Base-by-base conservation (phyloP, 2,113 vertebrate genomes). In the Mirounga angustirostris region DNA sequence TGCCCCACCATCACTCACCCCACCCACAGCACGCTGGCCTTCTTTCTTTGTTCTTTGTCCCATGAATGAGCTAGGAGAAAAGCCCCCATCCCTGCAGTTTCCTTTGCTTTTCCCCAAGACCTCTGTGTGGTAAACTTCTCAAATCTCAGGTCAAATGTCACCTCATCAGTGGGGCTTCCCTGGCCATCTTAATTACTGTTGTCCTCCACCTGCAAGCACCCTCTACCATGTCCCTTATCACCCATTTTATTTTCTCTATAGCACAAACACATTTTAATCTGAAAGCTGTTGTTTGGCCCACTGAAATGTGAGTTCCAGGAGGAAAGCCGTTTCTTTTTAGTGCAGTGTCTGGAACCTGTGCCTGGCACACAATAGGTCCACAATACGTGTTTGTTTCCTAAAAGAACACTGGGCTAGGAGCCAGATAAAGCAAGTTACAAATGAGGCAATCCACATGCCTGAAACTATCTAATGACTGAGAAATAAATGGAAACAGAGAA, bases 11-110 rank as follows among this genome's bases (percentile, higher is more conserved):
- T 67, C 11, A 8, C 30, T 91, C 71, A 61, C 11, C 54, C 50
- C 16, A 40, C 18, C 63, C 58, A 36, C 30, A n/a, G 46, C 74
- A 88, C 8, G 11, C 33, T 61, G 65, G 65, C 73, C 46, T 78
- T 67, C 82, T 73, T 73, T 61, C 89, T 97, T 91, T 94, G 95
- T 74, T 79, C 92, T 96, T 80, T 92, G 91, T 95, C 58, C 80
- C 50, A 11, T 54, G 54, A 95, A 59, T 30, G 7, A 63, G 67
- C 50, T 8, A 43, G n/a, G 67, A 80, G 56, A 87, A 83, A 61
- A 21, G 61, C 24, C 73, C 63, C 14, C 67, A 91, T 85, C 63
- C 56, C 54, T 40, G 58, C 73, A 92, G 63, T 56, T 95, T 94
- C 84, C 91, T 96, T 96, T 96, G 90, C 36, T 78, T 88, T 85